Evolutionary conservation across 2,888 invertebrate species (phyloP).

Genomic region (Volucella bombylans): DNA sequence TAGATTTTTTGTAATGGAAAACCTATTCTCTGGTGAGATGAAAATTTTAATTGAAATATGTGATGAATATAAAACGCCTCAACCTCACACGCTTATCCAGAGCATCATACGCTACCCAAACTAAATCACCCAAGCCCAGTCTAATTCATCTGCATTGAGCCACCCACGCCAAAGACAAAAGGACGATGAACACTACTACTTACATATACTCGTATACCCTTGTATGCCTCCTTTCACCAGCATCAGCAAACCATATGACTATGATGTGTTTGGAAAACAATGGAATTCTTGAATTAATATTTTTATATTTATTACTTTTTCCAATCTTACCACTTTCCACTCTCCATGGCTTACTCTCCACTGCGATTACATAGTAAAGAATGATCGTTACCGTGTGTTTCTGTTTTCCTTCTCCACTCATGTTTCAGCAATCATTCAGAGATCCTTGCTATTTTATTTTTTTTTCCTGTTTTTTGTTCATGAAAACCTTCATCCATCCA

Average conservation of each 20-base stretch:
- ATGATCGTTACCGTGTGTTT: constrained; percentile 48
- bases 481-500: no score
- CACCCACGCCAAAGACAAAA: constrained; percentile 54
- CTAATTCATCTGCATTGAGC: constrained; percentile 51
- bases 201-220: constrained; percentile 3
- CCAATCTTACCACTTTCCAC: constrained; percentile 31
- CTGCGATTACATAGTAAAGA: constrained; percentile 5
- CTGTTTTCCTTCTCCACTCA: constrained; percentile 21
- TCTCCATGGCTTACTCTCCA: constrained; percentile 5
- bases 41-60: constrained; percentile 74
- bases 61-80: constrained; percentile 71
- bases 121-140: constrained; percentile 67
- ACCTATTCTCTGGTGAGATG: constrained; percentile 70
- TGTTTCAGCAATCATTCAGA: constrained; percentile 50
- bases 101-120: constrained; percentile 59
- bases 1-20: constrained; percentile 70
- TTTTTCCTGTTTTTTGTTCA: no score
- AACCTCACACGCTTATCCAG: constrained; percentile 5
- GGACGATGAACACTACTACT: constrained; percentile 11
- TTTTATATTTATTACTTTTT: constrained; percentile 73
- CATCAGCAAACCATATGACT: constrained; percentile 6
- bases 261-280: constrained; percentile 67
- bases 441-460: constrained; percentile 20
- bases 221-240: constrained; percentile 45
- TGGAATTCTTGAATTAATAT: constrained; percentile 70